Evolutionary conservation across 2,113 vertebrate species (phyloP).

Genomic region (Willisornis vidua): DNA sequence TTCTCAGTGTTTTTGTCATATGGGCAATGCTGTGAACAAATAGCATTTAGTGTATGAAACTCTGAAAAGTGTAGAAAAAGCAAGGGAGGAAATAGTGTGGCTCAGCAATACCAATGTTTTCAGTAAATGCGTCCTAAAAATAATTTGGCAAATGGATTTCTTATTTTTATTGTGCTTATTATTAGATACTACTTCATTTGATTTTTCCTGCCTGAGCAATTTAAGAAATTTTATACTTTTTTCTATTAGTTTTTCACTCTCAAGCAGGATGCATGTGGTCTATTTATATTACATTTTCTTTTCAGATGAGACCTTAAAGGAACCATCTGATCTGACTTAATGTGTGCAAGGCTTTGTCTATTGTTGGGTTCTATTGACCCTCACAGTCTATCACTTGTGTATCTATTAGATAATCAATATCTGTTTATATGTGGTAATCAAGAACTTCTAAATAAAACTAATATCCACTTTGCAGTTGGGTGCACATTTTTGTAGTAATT

Average conservation of each 20-base stretch:
- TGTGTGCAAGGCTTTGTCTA: background rate
- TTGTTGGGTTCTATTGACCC: too few species aligned
- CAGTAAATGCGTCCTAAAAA: background rate
- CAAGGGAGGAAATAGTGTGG: background rate
- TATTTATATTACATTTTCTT: background rate
- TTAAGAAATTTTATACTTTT: background rate
- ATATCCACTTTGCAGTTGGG: background rate
- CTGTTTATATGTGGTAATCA: background rate
- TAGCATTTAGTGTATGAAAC: background rate
- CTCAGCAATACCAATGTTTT: background rate
- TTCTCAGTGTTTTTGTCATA: background rate
- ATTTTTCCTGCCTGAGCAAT: background rate
- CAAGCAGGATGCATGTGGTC: background rate
- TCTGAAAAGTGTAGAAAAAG: background rate
- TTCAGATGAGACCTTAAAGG: background rate
- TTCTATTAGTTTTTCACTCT: background rate
- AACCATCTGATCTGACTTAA: background rate
- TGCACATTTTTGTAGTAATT: background rate
- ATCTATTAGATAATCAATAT: background rate
- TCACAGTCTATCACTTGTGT: background rate
- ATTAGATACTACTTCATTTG: background rate
- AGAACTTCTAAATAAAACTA: background rate
- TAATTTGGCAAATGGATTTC: background rate
- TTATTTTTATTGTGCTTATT: background rate
- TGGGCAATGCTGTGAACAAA: background rate